Conservation (phyloP, 2,113 vertebrate species). For the Hemibagrus wyckioides region DNA sequence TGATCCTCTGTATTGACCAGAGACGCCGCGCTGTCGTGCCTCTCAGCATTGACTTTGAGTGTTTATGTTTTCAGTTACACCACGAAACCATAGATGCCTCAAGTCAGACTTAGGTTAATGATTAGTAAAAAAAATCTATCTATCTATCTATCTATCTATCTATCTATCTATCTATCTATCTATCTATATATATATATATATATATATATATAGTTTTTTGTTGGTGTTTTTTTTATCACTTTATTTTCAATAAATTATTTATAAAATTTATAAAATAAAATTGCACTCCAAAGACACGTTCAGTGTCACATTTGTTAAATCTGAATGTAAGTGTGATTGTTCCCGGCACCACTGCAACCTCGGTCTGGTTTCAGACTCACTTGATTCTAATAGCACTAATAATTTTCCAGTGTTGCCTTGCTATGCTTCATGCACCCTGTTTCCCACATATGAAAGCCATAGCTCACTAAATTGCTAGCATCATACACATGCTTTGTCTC, state of each 20-base stretch:
- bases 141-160: too few species aligned
- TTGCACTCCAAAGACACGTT: too few species aligned
- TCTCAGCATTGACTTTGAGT: slow-evolving; percentile 7
- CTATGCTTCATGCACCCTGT: not conserved
- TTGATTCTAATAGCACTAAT: too few species aligned
- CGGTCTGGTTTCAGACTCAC: too few species aligned
- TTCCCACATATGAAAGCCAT: not conserved
- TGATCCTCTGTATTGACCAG: slow-evolving; percentile 43
- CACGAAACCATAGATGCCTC: not conserved
- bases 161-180: too few species aligned
- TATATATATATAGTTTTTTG: not conserved
- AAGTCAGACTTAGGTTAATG: not conserved
- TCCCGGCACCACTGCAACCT: too few species aligned
- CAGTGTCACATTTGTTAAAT: too few species aligned
- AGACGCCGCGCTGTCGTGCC: not conserved
- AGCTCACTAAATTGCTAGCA: not conserved
- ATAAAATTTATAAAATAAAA: too few species aligned
- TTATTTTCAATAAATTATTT: not conserved
- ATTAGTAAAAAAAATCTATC: not conserved
- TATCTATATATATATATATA: not conserved
- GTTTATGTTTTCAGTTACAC: slow-evolving; percentile 41
- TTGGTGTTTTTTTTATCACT: not conserved
- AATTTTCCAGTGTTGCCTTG: not conserved
- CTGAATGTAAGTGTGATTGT: too few species aligned
- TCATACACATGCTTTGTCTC: not conserved